Evolutionary conservation across 1,140 invertebrate species (phyloP).

Genomic region (Nephila pilipes): DNA sequence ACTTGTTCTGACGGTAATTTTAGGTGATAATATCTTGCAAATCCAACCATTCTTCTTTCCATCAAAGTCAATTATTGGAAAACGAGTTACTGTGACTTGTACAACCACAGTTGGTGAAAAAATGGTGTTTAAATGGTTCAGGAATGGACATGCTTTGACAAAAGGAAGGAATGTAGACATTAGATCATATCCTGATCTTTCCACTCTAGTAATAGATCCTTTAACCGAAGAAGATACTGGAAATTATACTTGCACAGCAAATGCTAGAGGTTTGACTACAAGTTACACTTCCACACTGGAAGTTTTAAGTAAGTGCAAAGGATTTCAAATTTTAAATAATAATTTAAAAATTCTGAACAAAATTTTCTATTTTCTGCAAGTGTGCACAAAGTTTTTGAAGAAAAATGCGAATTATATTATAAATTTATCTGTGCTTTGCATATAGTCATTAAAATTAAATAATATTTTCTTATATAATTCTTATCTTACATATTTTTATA

Average conservation of each 20-base stretch:
- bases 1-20: not conserved
- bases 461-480: no score
- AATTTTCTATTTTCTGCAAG: no score
- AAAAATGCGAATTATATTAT: no score
- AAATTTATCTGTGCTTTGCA: no score
- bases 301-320: conserved; percentile 29
- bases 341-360: no score
- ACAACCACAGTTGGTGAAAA: conserved; percentile 7
- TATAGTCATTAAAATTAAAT: no score
- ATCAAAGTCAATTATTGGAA: not conserved
- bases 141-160: conserved; percentile 63
- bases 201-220: conserved; percentile 47
- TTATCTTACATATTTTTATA: no score
- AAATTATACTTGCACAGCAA: conserved; percentile 59
- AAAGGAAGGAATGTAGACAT: conserved; percentile 43
- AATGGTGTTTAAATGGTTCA: conserved; percentile 74
- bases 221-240: conserved; percentile 57
- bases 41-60: conserved; percentile 1
- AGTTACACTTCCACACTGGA: conserved; percentile 54
- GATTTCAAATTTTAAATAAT: no score
- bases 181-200: conserved; percentile 25
- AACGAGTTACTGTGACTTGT: not conserved
- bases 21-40: not conserved
- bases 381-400: no score
- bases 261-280: conserved; percentile 1